Conservation (phyloP, 2,797 vertebrate genomes). For the Artibeus lituratus region DNA sequence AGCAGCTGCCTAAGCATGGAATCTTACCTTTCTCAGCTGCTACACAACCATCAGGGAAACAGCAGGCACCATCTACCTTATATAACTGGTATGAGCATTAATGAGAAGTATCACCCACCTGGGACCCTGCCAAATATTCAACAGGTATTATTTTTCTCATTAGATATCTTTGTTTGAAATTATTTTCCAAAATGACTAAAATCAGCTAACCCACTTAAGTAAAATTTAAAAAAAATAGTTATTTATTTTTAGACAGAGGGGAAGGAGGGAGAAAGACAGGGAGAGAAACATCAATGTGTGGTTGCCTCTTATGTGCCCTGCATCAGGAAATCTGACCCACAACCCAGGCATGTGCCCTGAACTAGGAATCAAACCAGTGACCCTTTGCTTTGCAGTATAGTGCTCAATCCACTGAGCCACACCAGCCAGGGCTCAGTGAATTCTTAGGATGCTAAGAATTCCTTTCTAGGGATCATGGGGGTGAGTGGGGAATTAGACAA, state of each 20-base stretch:
- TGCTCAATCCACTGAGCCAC: too few species aligned
- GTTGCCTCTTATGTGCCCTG: too few species aligned
- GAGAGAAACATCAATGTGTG: too few species aligned
- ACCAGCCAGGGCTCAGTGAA: neutral
- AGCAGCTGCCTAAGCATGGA: neutral
- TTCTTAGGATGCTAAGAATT: neutral
- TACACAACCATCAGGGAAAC: neutral
- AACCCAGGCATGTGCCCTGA: too few species aligned
- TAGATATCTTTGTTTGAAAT: neutral
- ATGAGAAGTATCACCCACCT: neutral
- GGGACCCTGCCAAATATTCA: neutral
- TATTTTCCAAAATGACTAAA: slow-evolving; percentile 21
- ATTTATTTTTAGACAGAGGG: too few species aligned
- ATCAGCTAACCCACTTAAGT: neutral
- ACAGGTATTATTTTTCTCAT: neutral
- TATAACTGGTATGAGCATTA: neutral
- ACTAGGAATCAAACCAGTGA: too few species aligned
- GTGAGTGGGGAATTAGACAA: neutral
- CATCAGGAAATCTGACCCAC: too few species aligned
- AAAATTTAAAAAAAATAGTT: neutral
- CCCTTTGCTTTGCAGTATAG: too few species aligned
- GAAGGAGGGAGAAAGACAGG: too few species aligned
- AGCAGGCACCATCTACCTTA: neutral
- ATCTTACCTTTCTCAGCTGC: neutral
- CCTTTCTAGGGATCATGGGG: neutral